These are phyloP conservation scores for Phenganax stokvisi DNA, from an alignment of 92 coral and sea anemone genomes.

Conservation along the genomic window DNA sequence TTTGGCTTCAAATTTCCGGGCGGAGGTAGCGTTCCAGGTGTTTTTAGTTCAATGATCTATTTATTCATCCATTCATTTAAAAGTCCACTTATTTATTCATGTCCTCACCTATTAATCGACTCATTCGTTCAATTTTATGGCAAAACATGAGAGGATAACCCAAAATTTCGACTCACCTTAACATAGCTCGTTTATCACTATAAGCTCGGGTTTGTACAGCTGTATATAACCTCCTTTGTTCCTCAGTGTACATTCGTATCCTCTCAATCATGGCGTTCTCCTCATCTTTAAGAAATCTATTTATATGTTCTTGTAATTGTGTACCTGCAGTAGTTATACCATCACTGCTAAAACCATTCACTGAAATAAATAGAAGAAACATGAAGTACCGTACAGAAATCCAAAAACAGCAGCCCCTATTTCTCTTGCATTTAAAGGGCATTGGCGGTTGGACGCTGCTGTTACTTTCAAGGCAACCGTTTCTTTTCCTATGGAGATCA, in stretches of 20 bases:
- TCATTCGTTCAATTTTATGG: too few species aligned
- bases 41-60: too few species aligned
- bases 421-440: too few species aligned
- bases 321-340: constrained; percentile 61
- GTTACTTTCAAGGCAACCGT: too few species aligned
- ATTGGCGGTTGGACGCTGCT: too few species aligned
- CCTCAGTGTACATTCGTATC: constrained; percentile 59
- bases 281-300: constrained; percentile 69
- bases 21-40: too few species aligned
- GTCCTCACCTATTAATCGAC: too few species aligned
- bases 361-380: background rate
- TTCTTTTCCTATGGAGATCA: too few species aligned
- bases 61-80: background rate
- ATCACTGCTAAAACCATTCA: constrained; percentile 55
- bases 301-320: constrained; percentile 67
- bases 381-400: background rate
- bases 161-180: constrained; percentile 49
- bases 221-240: constrained; percentile 59
- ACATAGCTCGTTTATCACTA: constrained; percentile 70
- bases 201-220: constrained; percentile 62
- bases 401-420: too few species aligned
- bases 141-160: background rate
- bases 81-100: background rate
- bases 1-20: too few species aligned
- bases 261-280: constrained; percentile 80